Evolutionary conservation across 2,888 invertebrate genomes (phyloP).

Genomic region (Pachymerium ferrugineum): DNA sequence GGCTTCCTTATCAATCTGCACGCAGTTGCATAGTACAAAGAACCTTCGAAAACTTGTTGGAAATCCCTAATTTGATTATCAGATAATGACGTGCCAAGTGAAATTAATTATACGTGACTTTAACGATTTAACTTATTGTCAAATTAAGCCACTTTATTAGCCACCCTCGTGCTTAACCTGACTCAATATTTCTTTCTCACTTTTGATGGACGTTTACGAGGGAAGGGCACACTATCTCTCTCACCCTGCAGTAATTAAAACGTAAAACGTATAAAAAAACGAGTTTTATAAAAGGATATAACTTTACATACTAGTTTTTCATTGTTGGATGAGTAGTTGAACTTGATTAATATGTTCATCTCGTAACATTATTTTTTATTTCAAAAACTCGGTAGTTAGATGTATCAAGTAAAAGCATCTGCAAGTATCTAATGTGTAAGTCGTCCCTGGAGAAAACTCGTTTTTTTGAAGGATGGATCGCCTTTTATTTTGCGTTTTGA

Average conservation of each 20-base stretch:
- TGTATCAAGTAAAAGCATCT: not conserved
- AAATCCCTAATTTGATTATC: not conserved
- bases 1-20: no score
- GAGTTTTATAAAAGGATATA: not conserved
- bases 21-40: no score
- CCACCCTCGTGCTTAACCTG: not conserved
- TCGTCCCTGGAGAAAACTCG: not conserved
- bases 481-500: conserved; percentile 6
- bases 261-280: not conserved
- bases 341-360: not conserved
- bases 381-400: not conserved
- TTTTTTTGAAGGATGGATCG: conserved; percentile 6
- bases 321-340: not conserved
- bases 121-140: not conserved
- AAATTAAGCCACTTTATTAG: not conserved
- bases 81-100: not conserved
- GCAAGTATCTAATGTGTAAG: conserved; percentile 16
- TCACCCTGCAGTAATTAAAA: conserved; percentile 14
- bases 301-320: not conserved
- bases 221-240: no score
- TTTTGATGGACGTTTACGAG: conserved; percentile 24
- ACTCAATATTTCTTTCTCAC: conserved; percentile 10
- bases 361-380: not conserved
- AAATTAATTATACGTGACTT: not conserved
- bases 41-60: not conserved